Evolutionary conservation across 2,888 invertebrate genomes (phyloP).

Genomic region (Subacronicta megacephala): DNA sequence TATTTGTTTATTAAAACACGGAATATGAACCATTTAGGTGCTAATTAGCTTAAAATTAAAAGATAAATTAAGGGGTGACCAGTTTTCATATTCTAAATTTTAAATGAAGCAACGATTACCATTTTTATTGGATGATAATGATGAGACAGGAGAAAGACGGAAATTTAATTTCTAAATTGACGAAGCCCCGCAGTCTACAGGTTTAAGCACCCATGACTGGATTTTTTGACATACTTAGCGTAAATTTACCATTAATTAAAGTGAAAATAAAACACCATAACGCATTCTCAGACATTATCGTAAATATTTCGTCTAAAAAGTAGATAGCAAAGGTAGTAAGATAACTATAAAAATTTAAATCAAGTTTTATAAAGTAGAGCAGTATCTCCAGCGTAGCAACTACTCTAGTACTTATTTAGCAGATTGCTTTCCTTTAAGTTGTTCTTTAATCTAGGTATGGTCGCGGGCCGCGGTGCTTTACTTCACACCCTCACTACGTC

Average conservation of each 20-base stretch:
- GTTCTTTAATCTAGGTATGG: constrained; percentile 87
- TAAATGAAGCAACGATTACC: constrained; percentile 35
- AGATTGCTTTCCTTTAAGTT: constrained; percentile 90
- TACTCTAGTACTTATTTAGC: constrained; percentile 86
- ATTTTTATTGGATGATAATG: constrained; percentile 43
- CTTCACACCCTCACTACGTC: constrained; percentile 56
- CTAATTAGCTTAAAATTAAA: constrained; percentile 49
- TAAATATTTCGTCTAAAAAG: background rate
- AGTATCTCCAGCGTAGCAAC: constrained; percentile 54
- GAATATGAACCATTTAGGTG: constrained; percentile 45
- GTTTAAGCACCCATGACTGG: constrained; percentile 34
- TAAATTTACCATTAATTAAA: constrained; percentile 2
- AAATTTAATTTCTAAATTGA: constrained; percentile 29
- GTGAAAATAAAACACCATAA: background rate
- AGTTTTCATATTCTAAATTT: constrained; percentile 26
- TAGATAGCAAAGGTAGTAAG: too few relatives aligned
- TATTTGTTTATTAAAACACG: constrained; percentile 45
- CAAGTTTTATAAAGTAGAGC: constrained; percentile 69
- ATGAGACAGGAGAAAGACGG: constrained; percentile 35
- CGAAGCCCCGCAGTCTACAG: background rate
- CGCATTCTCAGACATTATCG: background rate
- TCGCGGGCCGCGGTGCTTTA: constrained; percentile 57
- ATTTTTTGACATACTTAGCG: constrained; percentile 1
- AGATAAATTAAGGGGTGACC: constrained; percentile 31
- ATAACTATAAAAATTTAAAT: background rate